Conservation (phyloP, 2,113 vertebrate genomes). For the Nestor notabilis region DNA sequence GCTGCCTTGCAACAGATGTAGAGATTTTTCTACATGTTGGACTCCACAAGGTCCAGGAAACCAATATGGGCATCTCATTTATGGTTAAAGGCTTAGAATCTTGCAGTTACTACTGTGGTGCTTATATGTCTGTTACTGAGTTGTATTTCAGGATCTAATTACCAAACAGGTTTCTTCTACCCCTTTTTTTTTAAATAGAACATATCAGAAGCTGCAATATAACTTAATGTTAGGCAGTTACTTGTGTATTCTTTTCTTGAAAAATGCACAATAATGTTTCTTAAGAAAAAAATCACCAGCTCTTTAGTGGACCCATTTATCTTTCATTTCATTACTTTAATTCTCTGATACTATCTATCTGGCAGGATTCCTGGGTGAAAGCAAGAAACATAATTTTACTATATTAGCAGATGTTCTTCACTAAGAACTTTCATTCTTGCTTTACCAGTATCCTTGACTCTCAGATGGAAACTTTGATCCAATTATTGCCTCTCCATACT, state of each 20-base stretch:
- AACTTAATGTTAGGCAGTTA: not conserved
- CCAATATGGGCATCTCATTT: not conserved
- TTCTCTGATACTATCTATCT: not conserved
- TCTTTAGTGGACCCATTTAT: not conserved
- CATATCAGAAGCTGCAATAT: not conserved
- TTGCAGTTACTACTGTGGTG: not conserved
- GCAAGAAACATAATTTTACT: not conserved
- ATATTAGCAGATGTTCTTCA: not conserved
- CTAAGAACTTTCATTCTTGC: not conserved
- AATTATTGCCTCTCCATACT: not conserved
- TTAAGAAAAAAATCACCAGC: not conserved
- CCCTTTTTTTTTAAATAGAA: not conserved
- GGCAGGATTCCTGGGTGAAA: not conserved
- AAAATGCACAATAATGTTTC: not conserved
- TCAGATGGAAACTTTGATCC: not conserved
- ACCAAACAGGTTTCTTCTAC: fast-evolving
- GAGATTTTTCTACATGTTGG: not conserved
- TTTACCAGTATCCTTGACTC: not conserved
- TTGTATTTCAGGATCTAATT: not conserved
- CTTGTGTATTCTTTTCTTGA: not conserved
- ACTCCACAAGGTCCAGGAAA: not conserved
- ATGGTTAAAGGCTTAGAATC: not conserved
- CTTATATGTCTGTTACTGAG: not conserved
- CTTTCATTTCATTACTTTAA: not conserved
- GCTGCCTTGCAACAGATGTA: not conserved